Conservation (phyloP, 1,140 invertebrate species). For the Heliothis subflexa region DNA sequence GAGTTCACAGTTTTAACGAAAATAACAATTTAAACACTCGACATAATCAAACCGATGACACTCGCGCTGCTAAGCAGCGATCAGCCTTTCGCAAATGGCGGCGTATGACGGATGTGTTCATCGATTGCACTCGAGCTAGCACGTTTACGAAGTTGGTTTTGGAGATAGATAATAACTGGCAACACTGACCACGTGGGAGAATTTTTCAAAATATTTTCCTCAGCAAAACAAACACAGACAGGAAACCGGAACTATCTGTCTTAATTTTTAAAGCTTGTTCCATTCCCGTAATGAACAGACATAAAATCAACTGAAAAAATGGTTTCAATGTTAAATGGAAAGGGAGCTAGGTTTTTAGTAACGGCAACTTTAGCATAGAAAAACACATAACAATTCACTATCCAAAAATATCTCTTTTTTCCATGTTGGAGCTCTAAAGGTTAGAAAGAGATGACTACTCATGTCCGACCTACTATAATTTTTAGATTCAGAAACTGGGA, state of each 20-base stretch:
- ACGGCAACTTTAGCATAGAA: neutral
- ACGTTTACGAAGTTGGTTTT: conserved; percentile 61
- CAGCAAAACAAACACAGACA: neutral
- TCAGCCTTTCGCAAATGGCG: conserved; percentile 84
- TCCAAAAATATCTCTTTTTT: neutral
- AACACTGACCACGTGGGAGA: conserved; percentile 43
- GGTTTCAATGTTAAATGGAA: no score
- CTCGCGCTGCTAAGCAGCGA: conserved; percentile 79
- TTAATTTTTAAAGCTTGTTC: neutral
- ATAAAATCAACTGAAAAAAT: no score
- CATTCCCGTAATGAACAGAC: no score
- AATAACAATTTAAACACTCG: conserved; percentile 83
- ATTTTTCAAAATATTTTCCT: neutral
- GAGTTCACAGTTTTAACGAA: conserved; percentile 79
- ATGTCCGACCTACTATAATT: no score
- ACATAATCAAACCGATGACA: conserved; percentile 81
- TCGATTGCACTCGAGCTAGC: conserved; percentile 78
- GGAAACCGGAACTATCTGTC: neutral
- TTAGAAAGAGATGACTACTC: neutral
- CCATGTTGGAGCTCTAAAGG: no score
- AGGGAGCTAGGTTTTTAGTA: neutral
- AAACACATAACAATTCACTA: neutral
- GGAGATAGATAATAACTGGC: neutral
- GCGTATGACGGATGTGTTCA: conserved; percentile 84
- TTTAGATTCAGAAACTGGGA: no score